Percentiles rank a stretch among this genome's conserved stretches.
Evolutionary conservation across 2,113 vertebrate genomes (phyloP).

Genomic region (Apistogramma diplotaenia): DNA sequence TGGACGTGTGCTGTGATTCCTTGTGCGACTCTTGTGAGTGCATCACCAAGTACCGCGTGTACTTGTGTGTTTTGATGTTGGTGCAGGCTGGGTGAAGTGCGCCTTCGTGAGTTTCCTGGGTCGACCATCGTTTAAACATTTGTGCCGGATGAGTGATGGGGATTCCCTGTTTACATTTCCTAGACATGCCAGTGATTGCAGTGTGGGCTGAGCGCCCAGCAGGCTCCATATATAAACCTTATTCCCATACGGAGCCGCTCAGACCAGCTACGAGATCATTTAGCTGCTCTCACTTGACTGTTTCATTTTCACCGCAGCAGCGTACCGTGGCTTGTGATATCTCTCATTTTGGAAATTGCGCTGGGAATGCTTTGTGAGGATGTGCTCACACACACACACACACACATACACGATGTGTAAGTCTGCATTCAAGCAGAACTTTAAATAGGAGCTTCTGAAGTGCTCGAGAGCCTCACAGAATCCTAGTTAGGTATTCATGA

Average conservation of each 20-base stretch:
- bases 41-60: background rate
- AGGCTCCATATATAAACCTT: constrained; percentile 46
- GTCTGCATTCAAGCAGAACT: background rate
- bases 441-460: constrained; percentile 31
- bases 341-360: constrained; percentile 6
- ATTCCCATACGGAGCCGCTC: constrained; percentile 13
- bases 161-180: constrained; percentile 75
- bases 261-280: constrained; percentile 10
- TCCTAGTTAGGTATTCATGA: constrained; percentile 57
- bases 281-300: background rate
- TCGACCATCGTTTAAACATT: constrained; percentile 22
- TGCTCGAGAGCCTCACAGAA: constrained; percentile 34
- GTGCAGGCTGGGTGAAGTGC: constrained; percentile 8
- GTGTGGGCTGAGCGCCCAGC: constrained; percentile 33
- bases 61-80: background rate
- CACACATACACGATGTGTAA: background rate
- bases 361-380: background rate
- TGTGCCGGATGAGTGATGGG: constrained; percentile 61
- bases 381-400: background rate
- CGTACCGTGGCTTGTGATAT: background rate
- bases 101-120: constrained; percentile 9
- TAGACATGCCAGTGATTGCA: constrained; percentile 42
- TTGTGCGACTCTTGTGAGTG: background rate
- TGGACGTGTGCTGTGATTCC: background rate
- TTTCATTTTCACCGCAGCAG: background rate